phyloP scores from a whole-genome alignment of 2,797 vertebrate species.

The Macrochelys suwanniensis region DNA sequence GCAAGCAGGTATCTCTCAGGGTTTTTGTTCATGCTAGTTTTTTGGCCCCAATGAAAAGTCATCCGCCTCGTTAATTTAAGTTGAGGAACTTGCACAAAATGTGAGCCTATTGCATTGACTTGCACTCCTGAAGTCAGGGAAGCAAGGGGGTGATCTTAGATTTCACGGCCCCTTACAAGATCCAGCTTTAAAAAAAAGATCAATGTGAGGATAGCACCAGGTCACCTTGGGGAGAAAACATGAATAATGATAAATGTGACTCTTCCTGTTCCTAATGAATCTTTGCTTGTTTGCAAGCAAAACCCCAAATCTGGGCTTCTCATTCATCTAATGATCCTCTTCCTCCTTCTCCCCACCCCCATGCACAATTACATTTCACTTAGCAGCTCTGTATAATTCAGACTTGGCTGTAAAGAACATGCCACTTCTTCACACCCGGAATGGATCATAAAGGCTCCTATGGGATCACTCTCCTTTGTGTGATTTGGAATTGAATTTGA shows the following conservation, averaged over 20 bases:
- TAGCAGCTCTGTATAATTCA: accelerated
- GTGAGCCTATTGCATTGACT: background rate
- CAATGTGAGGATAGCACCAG: background rate
- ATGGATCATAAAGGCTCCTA: background rate
- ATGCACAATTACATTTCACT: background rate
- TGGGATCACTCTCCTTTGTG: accelerated
- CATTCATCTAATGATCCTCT: accelerated
- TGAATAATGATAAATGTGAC: accelerated
- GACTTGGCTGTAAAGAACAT: background rate
- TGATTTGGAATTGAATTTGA: background rate
- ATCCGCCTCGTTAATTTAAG: accelerated
- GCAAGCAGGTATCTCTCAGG: accelerated
- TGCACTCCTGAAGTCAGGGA: background rate
- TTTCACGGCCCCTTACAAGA: background rate
- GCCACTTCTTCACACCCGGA: accelerated
- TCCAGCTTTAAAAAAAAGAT: background rate
- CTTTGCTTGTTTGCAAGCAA: background rate
- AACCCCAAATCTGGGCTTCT: too few species aligned
- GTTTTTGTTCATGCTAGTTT: background rate
- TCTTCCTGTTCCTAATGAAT: background rate
- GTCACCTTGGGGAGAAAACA: constrained; percentile 12
- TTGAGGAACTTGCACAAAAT: background rate
- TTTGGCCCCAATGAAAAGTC: background rate
- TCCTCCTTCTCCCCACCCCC: background rate
- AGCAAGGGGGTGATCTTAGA: background rate